Evolutionary conservation across 2,113 vertebrate species (phyloP).

Genomic region (Rhizomys pruinosus): DNA sequence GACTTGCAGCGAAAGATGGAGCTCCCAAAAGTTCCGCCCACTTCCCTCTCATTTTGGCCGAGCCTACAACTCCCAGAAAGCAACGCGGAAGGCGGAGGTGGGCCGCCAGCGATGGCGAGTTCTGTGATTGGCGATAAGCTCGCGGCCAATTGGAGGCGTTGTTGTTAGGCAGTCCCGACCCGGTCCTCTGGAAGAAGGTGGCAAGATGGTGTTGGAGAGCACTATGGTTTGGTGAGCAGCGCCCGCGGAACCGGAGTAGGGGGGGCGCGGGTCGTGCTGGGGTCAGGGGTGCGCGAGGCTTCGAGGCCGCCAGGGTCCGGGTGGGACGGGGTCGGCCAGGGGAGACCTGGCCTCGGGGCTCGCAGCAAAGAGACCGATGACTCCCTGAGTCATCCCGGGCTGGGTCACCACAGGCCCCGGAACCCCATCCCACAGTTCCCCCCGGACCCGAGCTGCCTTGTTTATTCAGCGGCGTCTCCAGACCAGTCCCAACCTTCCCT

Average conservation of each 20-base stretch:
- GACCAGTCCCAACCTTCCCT: neutral
- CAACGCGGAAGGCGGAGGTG: neutral
- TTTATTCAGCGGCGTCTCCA: neutral
- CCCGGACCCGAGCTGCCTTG: neutral
- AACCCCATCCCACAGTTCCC: neutral
- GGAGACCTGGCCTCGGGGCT: neutral
- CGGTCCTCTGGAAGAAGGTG: conserved; percentile 60
- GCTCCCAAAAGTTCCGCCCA: no score
- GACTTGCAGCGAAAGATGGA: no score
- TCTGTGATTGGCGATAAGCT: conserved; percentile 46
- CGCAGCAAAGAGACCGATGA: neutral
- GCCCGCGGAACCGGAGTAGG: neutral
- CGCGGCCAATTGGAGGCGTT: conserved; percentile 66
- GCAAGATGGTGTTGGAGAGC: conserved; percentile 97
- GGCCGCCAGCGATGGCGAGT: neutral
- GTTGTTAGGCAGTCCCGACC: conserved; percentile 4
- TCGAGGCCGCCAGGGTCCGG: neutral
- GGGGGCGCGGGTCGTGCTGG: neutral
- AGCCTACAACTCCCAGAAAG: conserved; percentile 79
- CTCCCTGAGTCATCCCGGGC: conserved; percentile 84
- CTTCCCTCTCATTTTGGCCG: accelerated
- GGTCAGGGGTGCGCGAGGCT: neutral
- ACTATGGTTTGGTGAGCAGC: conserved; percentile 97
- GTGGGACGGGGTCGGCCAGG: accelerated
- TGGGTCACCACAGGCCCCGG: neutral